phyloP scores from a whole-genome alignment of 1,140 invertebrate species.

The Drosophila truncata region DNA sequence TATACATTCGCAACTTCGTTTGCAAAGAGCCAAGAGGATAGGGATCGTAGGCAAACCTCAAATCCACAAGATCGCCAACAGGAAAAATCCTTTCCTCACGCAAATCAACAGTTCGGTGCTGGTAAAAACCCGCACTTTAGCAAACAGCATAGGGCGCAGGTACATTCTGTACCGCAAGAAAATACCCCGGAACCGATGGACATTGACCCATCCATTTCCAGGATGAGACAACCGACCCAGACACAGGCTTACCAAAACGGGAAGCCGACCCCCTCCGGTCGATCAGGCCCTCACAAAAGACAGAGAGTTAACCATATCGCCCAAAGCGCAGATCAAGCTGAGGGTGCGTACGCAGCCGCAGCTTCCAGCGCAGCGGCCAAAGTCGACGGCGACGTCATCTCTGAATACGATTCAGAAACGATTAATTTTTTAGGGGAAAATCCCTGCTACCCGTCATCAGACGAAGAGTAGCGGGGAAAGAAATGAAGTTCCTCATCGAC shows the following conservation, averaged over 20 bases:
- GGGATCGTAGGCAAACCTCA: neutral
- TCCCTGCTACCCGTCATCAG: constrained; percentile 7
- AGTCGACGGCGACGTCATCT: neutral
- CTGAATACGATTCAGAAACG: constrained; percentile 10
- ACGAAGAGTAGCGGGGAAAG: neutral
- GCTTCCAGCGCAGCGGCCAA: neutral
- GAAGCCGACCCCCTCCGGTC: neutral
- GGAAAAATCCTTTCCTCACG: neutral
- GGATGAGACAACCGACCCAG: neutral
- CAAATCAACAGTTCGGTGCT: neutral
- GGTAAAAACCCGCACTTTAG: neutral
- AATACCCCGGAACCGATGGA: neutral
- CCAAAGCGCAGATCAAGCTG: neutral
- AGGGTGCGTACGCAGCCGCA: neutral
- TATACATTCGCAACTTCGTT: no score
- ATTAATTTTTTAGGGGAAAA: constrained; percentile 25
- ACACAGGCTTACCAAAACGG: neutral
- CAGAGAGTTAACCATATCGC: no score
- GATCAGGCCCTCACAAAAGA: neutral
- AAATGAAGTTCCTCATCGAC: no score
- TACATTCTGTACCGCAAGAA: neutral
- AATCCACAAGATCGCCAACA: neutral
- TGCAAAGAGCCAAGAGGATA: no score
- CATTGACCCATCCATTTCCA: neutral
- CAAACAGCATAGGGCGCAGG: neutral